phyloP scores from a whole-genome alignment of 2,797 vertebrate genomes.

The Poecilia wingei region DNA sequence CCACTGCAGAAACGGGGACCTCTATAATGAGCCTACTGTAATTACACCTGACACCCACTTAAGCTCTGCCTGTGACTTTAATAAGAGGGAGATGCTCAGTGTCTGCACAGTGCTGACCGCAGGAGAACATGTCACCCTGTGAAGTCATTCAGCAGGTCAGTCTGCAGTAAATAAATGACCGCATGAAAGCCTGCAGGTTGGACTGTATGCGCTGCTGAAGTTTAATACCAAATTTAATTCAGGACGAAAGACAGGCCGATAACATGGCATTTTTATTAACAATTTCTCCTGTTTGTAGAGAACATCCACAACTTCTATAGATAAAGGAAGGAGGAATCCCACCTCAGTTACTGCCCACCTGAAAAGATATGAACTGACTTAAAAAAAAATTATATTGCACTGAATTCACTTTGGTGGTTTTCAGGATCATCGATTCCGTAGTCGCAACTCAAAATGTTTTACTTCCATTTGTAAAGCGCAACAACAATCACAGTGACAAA shows the following conservation, averaged over 20 bases:
- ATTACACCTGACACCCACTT: constrained; percentile 57
- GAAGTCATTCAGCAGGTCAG: constrained; percentile 45
- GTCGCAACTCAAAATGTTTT: background rate
- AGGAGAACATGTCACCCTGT: constrained; percentile 40
- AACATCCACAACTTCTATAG: background rate
- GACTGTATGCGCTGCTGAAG: background rate
- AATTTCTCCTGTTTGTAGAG: background rate
- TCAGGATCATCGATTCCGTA: too few species aligned
- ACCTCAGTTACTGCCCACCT: background rate
- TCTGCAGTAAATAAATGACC: constrained; percentile 38
- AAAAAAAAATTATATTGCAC: too few species aligned
- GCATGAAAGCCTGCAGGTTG: background rate
- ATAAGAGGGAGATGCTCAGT: constrained; percentile 55
- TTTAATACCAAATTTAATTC: background rate
- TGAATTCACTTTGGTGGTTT: too few species aligned
- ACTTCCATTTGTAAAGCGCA: background rate
- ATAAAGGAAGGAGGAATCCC: background rate
- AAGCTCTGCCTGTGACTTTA: constrained; percentile 56
- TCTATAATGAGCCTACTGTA: constrained; percentile 58
- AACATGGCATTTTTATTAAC: background rate
- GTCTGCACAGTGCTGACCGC: constrained; percentile 50
- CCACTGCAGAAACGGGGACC: constrained; percentile 32
- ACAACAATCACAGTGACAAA: background rate
- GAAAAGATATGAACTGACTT: background rate
- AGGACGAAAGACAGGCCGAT: background rate